Evolutionary conservation across 2,113 vertebrate species (phyloP).

Genomic region (Melanerpes formicivorus): DNA sequence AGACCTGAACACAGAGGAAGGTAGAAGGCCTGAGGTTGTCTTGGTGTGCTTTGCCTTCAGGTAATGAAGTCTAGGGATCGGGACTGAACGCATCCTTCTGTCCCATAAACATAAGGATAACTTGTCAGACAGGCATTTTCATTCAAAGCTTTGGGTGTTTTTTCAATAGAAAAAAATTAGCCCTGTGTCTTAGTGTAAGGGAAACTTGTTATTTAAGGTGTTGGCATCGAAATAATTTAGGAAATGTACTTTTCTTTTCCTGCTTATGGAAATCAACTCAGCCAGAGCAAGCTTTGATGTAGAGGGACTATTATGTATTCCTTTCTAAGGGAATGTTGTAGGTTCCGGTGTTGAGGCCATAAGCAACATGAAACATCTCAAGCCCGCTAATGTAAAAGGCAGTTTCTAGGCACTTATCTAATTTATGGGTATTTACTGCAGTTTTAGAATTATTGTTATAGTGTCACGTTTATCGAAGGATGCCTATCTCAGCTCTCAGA

Average conservation of each 20-base stretch:
- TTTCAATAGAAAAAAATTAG: too few species aligned
- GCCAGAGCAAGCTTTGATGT: background rate
- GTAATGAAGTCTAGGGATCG: background rate
- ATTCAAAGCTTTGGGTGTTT: background rate
- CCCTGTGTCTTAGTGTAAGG: background rate
- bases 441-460: background rate
- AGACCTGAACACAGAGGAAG: background rate
- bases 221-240: background rate
- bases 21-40: background rate
- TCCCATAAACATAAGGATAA: background rate
- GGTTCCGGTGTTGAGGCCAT: background rate
- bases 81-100: too few species aligned
- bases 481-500: background rate
- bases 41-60: background rate
- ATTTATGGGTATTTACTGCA: background rate
- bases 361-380: background rate
- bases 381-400: background rate
- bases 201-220: background rate
- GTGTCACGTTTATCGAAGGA: background rate
- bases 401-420: background rate
- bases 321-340: background rate
- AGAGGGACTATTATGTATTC: background rate
- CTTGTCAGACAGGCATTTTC: background rate
- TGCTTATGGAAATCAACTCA: background rate
- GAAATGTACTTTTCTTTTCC: background rate